Evolutionary conservation across 2,113 vertebrate species (phyloP).

Genomic region (Thunnus maccoyii): DNA sequence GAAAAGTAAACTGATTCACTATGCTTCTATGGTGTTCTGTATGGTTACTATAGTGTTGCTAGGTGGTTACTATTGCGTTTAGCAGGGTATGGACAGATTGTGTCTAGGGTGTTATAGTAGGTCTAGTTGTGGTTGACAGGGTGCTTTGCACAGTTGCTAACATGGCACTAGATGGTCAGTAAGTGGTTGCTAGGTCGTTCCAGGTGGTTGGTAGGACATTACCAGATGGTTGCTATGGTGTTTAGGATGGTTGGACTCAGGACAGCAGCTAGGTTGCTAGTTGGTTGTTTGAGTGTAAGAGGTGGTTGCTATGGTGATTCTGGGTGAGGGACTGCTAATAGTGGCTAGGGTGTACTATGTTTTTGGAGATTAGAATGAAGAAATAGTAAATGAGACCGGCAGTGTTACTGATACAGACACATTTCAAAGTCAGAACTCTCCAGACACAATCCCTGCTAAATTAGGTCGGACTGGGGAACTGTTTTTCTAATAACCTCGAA

Average conservation of each 20-base stretch:
- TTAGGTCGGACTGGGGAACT: background rate
- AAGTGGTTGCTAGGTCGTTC: background rate
- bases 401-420: slow-evolving; percentile 8
- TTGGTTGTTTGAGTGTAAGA: slow-evolving; percentile 1
- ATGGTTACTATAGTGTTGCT: background rate
- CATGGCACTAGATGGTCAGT: background rate
- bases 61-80: too few species aligned
- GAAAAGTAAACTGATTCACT: too few species aligned
- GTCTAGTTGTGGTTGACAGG: background rate
- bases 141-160: background rate
- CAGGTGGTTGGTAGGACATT: background rate
- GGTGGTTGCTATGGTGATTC: background rate
- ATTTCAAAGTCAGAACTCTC: slow-evolving; percentile 5
- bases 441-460: slow-evolving; percentile 2
- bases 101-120: background rate
- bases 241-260: too few species aligned
- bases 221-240: background rate
- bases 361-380: slow-evolving; percentile 8
- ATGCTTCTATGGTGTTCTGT: background rate
- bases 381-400: background rate
- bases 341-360: background rate
- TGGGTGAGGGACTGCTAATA: background rate
- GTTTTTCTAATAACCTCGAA: slow-evolving; percentile 10
- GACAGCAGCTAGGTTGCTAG: background rate
- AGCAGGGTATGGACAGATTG: too few species aligned